Conservation (phyloP, 1,140 invertebrate genomes). For the Lepidostoma basale region DNA sequence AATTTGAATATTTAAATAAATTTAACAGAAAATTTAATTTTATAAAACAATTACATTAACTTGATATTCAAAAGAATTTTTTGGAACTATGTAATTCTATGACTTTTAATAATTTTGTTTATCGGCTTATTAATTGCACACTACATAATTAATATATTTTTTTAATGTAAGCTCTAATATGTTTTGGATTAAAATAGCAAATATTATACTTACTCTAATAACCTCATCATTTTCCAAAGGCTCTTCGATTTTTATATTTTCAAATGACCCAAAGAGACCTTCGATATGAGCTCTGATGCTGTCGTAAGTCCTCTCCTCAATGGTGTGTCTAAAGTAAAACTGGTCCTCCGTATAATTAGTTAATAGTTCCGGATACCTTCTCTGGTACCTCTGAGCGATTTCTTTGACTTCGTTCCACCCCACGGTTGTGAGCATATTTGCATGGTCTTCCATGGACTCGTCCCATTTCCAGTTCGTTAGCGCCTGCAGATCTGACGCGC, state of each 20-base stretch:
- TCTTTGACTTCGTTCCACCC: conserved; percentile 32
- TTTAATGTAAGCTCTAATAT: too few relatives aligned
- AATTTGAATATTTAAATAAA: too few relatives aligned
- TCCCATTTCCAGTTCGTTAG: conserved; percentile 37
- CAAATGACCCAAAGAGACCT: conserved; percentile 67
- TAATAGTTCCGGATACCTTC: conserved; percentile 25
- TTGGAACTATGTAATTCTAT: too few relatives aligned
- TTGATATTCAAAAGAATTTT: too few relatives aligned
- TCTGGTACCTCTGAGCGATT: conserved; percentile 28
- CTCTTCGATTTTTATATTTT: conserved; percentile 49
- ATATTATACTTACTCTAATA: conserved; percentile 43
- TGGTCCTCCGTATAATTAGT: conserved; percentile 11
- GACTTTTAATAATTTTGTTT: too few relatives aligned
- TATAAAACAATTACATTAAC: too few relatives aligned
- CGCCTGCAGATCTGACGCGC: conserved; percentile 12
- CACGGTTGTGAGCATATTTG: conserved; percentile 16
- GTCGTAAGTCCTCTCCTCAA: conserved; percentile 67
- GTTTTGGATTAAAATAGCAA: too few relatives aligned
- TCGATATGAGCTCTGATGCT: conserved; percentile 71
- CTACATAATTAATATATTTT: too few relatives aligned
- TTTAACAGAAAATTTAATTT: too few relatives aligned
- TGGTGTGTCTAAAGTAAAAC: conserved; percentile 69
- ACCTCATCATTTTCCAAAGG: conserved; percentile 60
- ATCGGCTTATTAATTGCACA: too few relatives aligned
- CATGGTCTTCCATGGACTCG: conserved; percentile 9